phyloP scores from a whole-genome alignment of 2,113 vertebrate genomes.

The Melanerpes aurifrons region DNA sequence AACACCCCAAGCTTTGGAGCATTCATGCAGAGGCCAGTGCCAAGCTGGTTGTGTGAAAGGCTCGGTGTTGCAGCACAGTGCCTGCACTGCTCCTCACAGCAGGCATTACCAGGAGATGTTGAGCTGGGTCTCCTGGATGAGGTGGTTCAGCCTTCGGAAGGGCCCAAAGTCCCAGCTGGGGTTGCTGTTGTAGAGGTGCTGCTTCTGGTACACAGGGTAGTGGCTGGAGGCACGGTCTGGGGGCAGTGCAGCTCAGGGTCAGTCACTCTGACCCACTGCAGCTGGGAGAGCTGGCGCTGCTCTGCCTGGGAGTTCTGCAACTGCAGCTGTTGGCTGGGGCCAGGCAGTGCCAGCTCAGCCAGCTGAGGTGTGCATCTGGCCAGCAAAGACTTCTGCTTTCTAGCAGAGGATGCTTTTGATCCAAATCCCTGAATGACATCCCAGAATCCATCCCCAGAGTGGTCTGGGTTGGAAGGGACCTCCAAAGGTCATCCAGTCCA shows the following conservation, averaged over 20 bases:
- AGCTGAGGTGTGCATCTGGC: not conserved
- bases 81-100: not conserved
- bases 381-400: not conserved
- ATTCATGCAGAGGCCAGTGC: not conserved
- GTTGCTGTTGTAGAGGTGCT: constrained; percentile 92
- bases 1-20: accelerated
- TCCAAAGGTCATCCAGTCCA: too few relatives aligned
- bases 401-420: not conserved
- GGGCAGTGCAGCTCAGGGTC: not conserved
- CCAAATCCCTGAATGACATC: not conserved
- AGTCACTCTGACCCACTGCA: not conserved
- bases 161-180: constrained; percentile 90
- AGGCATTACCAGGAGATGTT: constrained; percentile 83
- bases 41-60: not conserved
- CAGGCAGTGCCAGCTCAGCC: not conserved
- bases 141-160: constrained; percentile 84
- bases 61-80: not conserved
- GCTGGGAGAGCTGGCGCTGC: not conserved
- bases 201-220: constrained; percentile 91
- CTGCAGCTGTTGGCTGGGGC: not conserved
- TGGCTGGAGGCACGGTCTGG: constrained; percentile 86
- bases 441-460: too few relatives aligned
- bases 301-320: not conserved
- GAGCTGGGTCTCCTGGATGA: constrained; percentile 85
- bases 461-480: too few relatives aligned